A percentile compares a stretch with the other conserved stretches of the same genome.
These are phyloP conservation scores for Cotesia congregata DNA, from an alignment of 2,888 invertebrate species.

Conservation along the genomic window DNA sequence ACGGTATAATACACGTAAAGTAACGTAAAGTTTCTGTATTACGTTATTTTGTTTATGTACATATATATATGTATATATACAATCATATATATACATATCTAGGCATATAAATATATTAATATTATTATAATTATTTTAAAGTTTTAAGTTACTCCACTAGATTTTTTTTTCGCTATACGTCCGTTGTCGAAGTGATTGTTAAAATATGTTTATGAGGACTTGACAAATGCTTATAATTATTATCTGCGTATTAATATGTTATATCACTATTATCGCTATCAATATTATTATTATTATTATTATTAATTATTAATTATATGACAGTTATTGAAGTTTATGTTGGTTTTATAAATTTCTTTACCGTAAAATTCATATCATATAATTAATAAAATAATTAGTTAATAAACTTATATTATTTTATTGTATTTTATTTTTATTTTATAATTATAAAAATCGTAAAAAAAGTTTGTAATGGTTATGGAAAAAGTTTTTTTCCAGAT, in stretches of 20 bases:
- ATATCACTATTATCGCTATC: conserved; percentile 50
- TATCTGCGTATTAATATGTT: conserved; percentile 53
- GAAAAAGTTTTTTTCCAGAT: neutral
- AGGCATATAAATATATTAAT: conserved; percentile 56
- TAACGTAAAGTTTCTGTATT: conserved; percentile 62
- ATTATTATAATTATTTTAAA: conserved; percentile 63
- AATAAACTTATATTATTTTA: neutral
- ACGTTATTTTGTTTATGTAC: conserved; percentile 65
- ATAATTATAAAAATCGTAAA: neutral
- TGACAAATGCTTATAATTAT: conserved; percentile 52
- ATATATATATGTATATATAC: conserved; percentile 55
- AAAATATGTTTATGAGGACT: conserved; percentile 65
- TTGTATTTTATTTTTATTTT: conserved; percentile 15
- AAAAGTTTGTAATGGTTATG: neutral
- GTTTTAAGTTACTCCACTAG: conserved; percentile 62
- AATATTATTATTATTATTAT: conserved; percentile 49
- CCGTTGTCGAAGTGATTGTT: conserved; percentile 62
- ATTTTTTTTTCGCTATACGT: conserved; percentile 55
- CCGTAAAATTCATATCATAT: conserved; percentile 34
- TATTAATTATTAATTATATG: conserved; percentile 46
- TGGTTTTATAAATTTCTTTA: conserved; percentile 48
- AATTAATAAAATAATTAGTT: conserved; percentile 2
- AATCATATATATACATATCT: too few relatives aligned
- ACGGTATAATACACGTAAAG: conserved; percentile 56
- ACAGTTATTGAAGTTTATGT: conserved; percentile 53